phyloP scores from a whole-genome alignment of 2,888 invertebrate genomes.

The Melanostoma mellinum region DNA sequence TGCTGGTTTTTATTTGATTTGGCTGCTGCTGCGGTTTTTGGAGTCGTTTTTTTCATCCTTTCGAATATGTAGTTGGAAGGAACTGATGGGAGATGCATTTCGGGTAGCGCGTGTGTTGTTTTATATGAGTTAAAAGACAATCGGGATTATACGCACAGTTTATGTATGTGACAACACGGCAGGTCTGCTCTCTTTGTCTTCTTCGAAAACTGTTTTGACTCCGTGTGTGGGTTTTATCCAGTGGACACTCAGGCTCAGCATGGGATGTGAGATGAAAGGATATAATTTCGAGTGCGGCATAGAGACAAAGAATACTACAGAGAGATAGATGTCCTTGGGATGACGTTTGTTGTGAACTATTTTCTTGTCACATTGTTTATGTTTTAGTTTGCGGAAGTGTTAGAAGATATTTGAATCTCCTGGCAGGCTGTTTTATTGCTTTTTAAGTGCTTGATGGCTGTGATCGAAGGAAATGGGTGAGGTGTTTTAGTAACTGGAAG shows the following conservation, averaged over 20 bases:
- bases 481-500: no score
- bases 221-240: conserved; percentile 59
- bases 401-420: conserved; percentile 33
- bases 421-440: conserved; percentile 64
- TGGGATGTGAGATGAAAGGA: conserved; percentile 59
- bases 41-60: no score
- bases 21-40: conserved; percentile 19
- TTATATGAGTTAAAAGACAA: conserved; percentile 20
- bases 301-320: conserved; percentile 28
- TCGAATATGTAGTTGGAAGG: no score
- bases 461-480: no score
- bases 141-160: conserved; percentile 19
- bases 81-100: conserved; percentile 28
- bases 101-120: conserved; percentile 21
- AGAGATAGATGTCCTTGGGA: conserved; percentile 44
- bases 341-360: conserved; percentile 9
- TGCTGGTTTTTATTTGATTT: conserved; percentile 5
- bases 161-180: conserved; percentile 30
- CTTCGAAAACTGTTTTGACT: conserved; percentile 47
- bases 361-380: conserved; percentile 27
- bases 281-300: conserved; percentile 46
- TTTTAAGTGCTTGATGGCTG: conserved; percentile 47
- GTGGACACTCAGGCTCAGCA: conserved; percentile 53
- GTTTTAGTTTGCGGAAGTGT: conserved; percentile 56
- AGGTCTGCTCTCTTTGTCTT: conserved; percentile 33